Base-by-base conservation (phyloP, 2,888 invertebrate species). In the Elysia crispata region DNA sequence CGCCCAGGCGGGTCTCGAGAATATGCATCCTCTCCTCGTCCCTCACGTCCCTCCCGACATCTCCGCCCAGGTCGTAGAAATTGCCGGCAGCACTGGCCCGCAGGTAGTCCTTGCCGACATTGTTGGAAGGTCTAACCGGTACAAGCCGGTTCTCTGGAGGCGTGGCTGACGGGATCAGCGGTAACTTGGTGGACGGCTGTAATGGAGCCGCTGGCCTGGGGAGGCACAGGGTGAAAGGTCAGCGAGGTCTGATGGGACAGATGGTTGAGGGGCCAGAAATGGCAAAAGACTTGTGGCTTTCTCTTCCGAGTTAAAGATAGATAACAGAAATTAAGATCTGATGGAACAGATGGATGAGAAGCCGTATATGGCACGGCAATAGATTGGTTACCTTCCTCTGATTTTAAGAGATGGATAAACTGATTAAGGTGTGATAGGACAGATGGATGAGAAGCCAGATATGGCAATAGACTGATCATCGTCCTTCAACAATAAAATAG, bases 1-100 rank as follows among this genome's bases (percentile, higher is more conserved):
- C 89, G 18, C 86, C 86, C 1, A 92, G 83, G 1, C 92, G 86
- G 73, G 89, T 88, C 83, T 92, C 92, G 73, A 92, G 79, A 77
- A 89, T 86, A 23, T 88, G 83, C 6, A 91, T 73, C 54, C 88
- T 84, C 66, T 41, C 41, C 41, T 91, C 90, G 11, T 89, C 88
- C 1, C 86, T 81, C 57, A 88, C 87, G 1, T 77, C 62, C 13
- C 84, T 70, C 49, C 87, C 87, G 25, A 81, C n/a, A 49, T 77
- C 80, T 62, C 79, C 73, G 50, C 49, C 76, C 41, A 41, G 41
- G 41, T 41, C 41, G 41, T 41, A 41, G 5, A 41, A 11, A 11
- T 41, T 3, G 41, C 41, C 41, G 5, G 41, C 41, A 3, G 3
- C 41, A 11, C 41, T 41, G 5, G 41, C 41, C 41, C 41, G 41